These are phyloP conservation scores for Notechis scutatus DNA, from an alignment of 2,113 vertebrate species.

Conservation along the genomic window DNA sequence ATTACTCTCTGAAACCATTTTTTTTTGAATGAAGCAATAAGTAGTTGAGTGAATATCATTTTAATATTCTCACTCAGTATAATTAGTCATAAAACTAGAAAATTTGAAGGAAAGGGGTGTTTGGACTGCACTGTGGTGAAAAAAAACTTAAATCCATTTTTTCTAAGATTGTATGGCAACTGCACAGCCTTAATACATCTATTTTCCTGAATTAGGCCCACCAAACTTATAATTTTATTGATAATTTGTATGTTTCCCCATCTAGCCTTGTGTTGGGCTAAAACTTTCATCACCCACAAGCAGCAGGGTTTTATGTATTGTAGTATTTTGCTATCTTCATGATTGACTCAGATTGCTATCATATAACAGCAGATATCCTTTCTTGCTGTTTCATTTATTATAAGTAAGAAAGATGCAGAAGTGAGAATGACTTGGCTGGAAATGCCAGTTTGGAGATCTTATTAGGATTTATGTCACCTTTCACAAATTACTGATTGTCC, in stretches of 20 bases:
- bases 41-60: not conserved
- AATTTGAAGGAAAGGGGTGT: not conserved
- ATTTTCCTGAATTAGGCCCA: not conserved
- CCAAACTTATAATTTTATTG: not conserved
- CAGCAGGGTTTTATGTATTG: not conserved
- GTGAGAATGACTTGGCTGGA: not conserved
- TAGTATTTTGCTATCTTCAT: not conserved
- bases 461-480: not conserved
- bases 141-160: not conserved
- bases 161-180: not conserved
- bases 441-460: not conserved
- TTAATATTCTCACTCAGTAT: not conserved
- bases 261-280: not conserved
- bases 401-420: not conserved
- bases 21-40: not conserved
- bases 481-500: not conserved
- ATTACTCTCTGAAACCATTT: not conserved
- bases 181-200: not conserved
- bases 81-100: not conserved
- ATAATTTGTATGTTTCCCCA: not conserved
- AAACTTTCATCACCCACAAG: not conserved
- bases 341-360: not conserved
- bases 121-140: not conserved
- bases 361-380: not conserved
- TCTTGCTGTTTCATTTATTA: not conserved